phyloP scores from a whole-genome alignment of 2,113 vertebrate genomes.

The Aramus guarauna region DNA sequence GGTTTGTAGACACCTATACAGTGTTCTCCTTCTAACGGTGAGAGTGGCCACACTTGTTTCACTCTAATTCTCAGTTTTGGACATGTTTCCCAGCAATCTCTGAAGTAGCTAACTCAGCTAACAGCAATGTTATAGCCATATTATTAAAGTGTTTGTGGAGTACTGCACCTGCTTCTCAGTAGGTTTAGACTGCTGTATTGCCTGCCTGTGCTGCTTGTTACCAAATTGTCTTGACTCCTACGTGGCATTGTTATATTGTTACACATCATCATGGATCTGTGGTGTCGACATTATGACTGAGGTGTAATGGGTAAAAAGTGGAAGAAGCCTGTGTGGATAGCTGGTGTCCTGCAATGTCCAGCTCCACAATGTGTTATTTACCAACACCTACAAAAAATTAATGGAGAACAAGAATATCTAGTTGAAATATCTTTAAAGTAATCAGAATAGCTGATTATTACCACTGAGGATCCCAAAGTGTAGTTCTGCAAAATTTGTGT shows the following conservation, averaged over 20 bases:
- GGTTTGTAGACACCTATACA: background rate
- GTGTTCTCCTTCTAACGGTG: background rate
- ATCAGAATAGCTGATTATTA: background rate
- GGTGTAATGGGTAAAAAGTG: background rate
- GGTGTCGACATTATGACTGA: background rate
- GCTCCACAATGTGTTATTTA: background rate
- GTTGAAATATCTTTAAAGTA: background rate
- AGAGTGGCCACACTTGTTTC: background rate
- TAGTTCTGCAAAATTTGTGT: background rate
- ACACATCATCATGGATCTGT: fast-evolving
- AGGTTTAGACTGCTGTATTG: background rate
- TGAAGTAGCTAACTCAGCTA: background rate
- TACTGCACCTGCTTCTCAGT: background rate
- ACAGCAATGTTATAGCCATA: background rate
- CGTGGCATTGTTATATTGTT: too few relatives aligned
- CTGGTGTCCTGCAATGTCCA: background rate
- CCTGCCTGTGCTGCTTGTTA: background rate
- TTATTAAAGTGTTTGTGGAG: background rate
- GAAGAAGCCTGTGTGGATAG: background rate
- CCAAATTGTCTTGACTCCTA: background rate
- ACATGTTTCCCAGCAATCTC: background rate
- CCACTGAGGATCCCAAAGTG: background rate
- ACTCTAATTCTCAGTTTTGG: background rate
- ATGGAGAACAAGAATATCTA: background rate
- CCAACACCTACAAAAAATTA: background rate